These are phyloP conservation scores for Gastrophryne carolinensis DNA, from an alignment of 2,797 vertebrate species.

Conservation along the genomic window DNA sequence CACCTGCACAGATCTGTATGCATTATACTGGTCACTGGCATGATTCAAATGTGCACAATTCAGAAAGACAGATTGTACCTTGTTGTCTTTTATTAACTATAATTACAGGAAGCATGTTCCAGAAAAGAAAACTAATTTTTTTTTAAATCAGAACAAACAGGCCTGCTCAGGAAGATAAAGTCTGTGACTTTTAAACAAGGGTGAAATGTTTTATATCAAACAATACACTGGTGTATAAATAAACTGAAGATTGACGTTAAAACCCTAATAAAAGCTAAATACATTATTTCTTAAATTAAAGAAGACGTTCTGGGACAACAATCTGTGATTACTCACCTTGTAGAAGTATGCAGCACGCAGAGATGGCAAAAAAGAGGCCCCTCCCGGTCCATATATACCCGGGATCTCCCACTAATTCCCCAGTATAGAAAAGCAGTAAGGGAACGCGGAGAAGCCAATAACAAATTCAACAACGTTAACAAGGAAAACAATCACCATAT, in stretches of 20 bases:
- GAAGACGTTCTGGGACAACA: too few species aligned
- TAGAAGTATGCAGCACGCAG: too few species aligned
- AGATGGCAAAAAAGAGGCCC: too few species aligned
- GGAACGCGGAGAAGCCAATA: too few species aligned
- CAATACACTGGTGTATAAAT: slow-evolving; percentile 20
- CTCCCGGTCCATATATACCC: too few species aligned
- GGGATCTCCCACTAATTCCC: too few species aligned
- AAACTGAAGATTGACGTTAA: not conserved
- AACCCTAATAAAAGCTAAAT: too few species aligned
- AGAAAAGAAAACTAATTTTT: slow-evolving; percentile 24
- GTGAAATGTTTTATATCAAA: slow-evolving; percentile 7
- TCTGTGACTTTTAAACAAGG: slow-evolving; percentile 18
- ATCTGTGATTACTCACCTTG: too few species aligned
- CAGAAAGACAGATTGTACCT: slow-evolving; percentile 28
- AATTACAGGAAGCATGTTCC: slow-evolving; percentile 42
- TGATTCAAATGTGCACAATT: not conserved
- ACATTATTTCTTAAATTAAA: too few species aligned
- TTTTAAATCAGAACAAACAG: slow-evolving; percentile 10
- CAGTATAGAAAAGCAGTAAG: too few species aligned
- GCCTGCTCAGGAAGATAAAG: not conserved
- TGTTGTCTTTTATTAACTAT: slow-evolving; percentile 22
- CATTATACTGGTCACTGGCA: not conserved
- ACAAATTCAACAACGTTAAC: too few species aligned
- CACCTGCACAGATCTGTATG: not conserved
- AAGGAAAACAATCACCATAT: too few species aligned